Conservation (phyloP, 2,888 invertebrate species). For the Smittia aterrima region DNA sequence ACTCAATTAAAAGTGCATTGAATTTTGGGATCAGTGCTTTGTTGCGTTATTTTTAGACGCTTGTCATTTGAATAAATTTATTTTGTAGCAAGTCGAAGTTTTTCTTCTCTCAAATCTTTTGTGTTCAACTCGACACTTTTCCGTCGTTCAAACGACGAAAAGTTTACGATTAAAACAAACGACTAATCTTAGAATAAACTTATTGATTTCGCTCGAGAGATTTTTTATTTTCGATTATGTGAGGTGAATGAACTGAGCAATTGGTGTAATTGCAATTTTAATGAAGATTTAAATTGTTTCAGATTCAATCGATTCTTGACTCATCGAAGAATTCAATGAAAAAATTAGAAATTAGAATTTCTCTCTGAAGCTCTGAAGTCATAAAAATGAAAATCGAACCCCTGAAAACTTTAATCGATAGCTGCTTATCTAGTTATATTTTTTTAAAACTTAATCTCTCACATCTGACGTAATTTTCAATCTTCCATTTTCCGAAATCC, state of each 20-base stretch:
- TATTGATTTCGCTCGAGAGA: neutral
- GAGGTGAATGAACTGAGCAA: neutral
- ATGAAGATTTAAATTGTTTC: slow-evolving; percentile 17
- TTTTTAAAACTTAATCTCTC: too few species aligned
- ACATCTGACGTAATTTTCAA: too few species aligned
- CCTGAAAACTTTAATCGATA: too few species aligned
- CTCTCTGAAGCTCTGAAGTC: too few species aligned
- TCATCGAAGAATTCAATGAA: too few species aligned
- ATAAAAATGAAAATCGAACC: too few species aligned
- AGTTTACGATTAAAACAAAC: neutral
- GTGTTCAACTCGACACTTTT: neutral
- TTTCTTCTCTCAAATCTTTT: slow-evolving; percentile 13
- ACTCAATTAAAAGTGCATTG: slow-evolving; percentile 41
- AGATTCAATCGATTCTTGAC: too few species aligned
- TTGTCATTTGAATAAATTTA: neutral
- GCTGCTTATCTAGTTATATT: too few species aligned
- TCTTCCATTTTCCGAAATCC: too few species aligned
- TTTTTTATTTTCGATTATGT: neutral
- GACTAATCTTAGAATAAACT: slow-evolving; percentile 2
- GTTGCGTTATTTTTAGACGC: slow-evolving; percentile 14
- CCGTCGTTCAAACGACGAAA: neutral
- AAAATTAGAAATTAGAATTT: too few species aligned
- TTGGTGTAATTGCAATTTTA: too few species aligned
- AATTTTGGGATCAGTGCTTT: slow-evolving; percentile 12
- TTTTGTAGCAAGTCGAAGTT: slow-evolving; percentile 13